Base-by-base conservation (phyloP, 2,888 invertebrate genomes). In the Pandemis heparana region DNA sequence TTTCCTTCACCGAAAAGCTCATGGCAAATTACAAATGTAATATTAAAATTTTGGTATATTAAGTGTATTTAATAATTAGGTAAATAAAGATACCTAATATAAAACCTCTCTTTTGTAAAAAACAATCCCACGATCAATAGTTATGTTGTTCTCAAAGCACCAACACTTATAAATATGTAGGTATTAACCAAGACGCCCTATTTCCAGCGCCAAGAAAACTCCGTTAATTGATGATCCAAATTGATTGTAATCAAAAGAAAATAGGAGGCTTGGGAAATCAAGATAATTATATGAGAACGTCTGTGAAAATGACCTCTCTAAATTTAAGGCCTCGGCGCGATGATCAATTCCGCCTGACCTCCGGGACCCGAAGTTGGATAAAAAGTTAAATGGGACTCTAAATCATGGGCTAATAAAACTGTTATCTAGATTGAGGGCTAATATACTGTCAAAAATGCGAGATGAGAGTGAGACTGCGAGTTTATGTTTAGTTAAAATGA, bases 401-500 rank as follows among this genome's bases (percentile, higher is more conserved):
- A 67, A 56, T 67, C 46, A 63, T 63, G 41, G 62, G 43, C 43
- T 62, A 62, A 18, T 62, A 62, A 41, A 62, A 16, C 16, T 62
- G 61, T 41, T 62, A 41, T 53, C 53, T 53, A 53, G 53, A 53
- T 53, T 9, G 53, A 18, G 53, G 53, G 53, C 18, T 53, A 53
- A 53, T 79, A 79, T 75, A 77, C 61, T 72, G 75, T 64, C 73
- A 65, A 75, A 77, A 77, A 75, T 75, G 75, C 41, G 70, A 74
- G 70, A 73, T 77, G 76, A 77, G 75, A 74, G 63, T 71, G 59
- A 56, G 39, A 74, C 63, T 77, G 77, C 76, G 74, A 16, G 18
- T 7, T 53, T 16, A 32, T 32, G 18, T 53, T 53, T 53, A 9
- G 2, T 32, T 32, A 4, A 32, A 32, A 32, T 32, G 23, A 2